Percentiles rank a stretch among this genome's conserved stretches.
phyloP scores from a whole-genome alignment of 2,888 invertebrate genomes.

The Galeopsomyia nigrocyanea region DNA sequence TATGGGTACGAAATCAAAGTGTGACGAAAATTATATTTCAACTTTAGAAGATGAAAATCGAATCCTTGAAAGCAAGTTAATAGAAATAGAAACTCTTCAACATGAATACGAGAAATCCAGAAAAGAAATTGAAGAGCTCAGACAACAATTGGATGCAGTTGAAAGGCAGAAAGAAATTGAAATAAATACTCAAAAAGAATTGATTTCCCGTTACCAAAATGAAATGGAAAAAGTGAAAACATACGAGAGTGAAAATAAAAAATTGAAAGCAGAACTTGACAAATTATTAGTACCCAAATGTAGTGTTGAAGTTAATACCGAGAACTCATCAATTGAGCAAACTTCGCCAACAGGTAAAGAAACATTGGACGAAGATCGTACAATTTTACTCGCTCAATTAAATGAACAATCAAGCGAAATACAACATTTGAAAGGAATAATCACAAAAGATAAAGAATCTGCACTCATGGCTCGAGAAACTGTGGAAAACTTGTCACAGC shows the following conservation, averaged over 20 bases:
- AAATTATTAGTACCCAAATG: conserved; percentile 40
- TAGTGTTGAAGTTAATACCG: conserved; percentile 39
- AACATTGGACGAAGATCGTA: conserved; percentile 18
- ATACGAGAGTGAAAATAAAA: conserved; percentile 37
- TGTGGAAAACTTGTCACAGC: conserved; percentile 63
- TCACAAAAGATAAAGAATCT: conserved; percentile 61
- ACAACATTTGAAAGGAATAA: conserved; percentile 54
- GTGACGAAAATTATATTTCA: conserved; percentile 30
- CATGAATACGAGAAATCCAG: conserved; percentile 10
- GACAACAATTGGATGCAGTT: conserved; percentile 3
- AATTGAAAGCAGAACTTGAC: conserved; percentile 45
- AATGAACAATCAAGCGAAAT: conserved; percentile 55
- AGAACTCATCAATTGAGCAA: neutral
- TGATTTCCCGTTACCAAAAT: conserved; percentile 25
- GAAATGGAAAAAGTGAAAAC: conserved; percentile 21
- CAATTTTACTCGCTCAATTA: conserved; percentile 52
- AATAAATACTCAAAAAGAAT: conserved; percentile 24
- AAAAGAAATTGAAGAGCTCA: conserved; percentile 22
- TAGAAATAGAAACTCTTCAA: conserved; percentile 1
- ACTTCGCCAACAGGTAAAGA: neutral
- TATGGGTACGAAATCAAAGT: conserved; percentile 4
- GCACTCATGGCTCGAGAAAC: conserved; percentile 61
- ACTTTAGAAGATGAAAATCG: conserved; percentile 49
- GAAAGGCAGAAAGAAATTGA: conserved; percentile 28
- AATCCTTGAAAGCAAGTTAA: conserved; percentile 49